Conservation (phyloP, 2,888 invertebrate species). For the Drosophila anomalata region DNA sequence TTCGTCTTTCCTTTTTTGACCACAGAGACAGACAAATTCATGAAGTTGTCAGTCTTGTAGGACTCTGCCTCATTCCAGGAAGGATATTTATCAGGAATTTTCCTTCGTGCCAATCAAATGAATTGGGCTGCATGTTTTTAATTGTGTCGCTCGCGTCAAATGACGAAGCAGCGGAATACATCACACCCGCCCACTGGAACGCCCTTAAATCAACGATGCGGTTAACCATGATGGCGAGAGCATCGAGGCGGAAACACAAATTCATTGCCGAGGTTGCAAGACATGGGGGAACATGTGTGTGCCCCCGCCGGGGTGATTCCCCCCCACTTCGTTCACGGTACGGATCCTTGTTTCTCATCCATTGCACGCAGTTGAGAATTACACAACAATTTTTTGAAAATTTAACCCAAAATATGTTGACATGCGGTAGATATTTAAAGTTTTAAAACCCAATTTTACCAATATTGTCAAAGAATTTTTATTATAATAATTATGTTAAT, state of each 20-base stretch:
- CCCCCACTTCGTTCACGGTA: neutral
- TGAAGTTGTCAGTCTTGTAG: slow-evolving; percentile 14
- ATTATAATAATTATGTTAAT: neutral
- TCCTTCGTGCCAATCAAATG: slow-evolving; percentile 37
- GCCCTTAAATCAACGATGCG: slow-evolving; percentile 47
- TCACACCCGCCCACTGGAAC: slow-evolving; percentile 16
- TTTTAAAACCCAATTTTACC: too few species aligned
- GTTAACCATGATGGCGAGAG: slow-evolving; percentile 46
- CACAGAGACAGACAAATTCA: slow-evolving; percentile 9
- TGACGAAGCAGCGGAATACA: slow-evolving; percentile 11
- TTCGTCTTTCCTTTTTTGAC: neutral
- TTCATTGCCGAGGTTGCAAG: slow-evolving; percentile 42
- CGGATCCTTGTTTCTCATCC: neutral
- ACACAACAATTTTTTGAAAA: neutral
- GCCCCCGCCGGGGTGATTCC: neutral
- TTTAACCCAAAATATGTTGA: neutral
- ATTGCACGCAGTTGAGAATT: neutral
- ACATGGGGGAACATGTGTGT: slow-evolving; percentile 16
- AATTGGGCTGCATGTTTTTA: slow-evolving; percentile 36
- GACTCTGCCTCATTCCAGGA: neutral
- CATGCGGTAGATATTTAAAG: too few species aligned
- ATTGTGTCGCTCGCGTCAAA: slow-evolving; percentile 29
- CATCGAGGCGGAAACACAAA: slow-evolving; percentile 45
- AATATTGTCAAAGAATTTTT: too few species aligned
- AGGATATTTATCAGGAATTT: slow-evolving; percentile 16